Conservation (phyloP, 2,888 invertebrate genomes). For the Morinoia aosen region DNA sequence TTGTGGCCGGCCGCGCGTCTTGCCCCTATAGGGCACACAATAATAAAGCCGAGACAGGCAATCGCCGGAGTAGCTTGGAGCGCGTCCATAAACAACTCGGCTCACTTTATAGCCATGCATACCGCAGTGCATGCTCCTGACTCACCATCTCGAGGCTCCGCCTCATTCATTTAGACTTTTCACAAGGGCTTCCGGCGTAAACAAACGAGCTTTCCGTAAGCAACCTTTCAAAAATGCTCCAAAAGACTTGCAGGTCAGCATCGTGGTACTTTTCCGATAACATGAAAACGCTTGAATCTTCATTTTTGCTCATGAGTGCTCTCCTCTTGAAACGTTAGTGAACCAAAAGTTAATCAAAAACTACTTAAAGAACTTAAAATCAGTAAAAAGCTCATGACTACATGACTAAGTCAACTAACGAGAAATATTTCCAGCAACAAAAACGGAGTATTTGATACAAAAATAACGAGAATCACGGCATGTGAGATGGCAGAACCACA, state of each 20-base stretch:
- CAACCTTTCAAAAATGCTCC: neutral
- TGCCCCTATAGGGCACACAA: conserved; percentile 26
- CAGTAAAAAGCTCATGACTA: neutral
- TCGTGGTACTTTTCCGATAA: neutral
- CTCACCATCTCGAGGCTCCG: neutral
- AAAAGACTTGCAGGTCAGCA: neutral
- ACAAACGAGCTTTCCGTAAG: conserved; percentile 23
- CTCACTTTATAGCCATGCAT: conserved; percentile 23
- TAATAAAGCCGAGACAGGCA: conserved; percentile 39
- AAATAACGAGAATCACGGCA: no score
- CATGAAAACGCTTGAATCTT: neutral
- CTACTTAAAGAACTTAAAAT: neutral
- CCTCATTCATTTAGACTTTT: conserved; percentile 16
- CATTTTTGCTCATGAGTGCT: neutral
- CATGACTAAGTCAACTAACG: no score
- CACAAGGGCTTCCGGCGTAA: neutral
- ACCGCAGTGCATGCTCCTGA: conserved; percentile 3
- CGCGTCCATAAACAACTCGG: conserved; percentile 25
- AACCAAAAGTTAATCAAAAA: neutral
- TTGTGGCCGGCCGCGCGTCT: neutral
- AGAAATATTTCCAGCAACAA: no score
- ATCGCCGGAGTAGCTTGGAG: conserved; percentile 31
- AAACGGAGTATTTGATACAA: no score
- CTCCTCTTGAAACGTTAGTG: neutral
- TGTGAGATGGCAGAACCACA: no score